Conservation (phyloP, 1,140 invertebrate genomes). For the Ephestia elutella region DNA sequence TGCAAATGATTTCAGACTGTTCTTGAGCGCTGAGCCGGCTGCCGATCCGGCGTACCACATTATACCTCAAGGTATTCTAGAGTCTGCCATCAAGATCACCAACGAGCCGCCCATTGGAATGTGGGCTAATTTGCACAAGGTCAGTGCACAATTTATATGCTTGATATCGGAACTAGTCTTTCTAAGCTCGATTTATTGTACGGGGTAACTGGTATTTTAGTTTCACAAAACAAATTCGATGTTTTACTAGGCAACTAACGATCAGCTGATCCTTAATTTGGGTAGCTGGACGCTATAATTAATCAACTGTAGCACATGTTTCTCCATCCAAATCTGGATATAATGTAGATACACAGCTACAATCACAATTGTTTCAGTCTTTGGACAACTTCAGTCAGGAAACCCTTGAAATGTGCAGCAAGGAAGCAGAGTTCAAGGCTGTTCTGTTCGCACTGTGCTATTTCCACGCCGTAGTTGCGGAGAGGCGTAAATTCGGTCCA, state of each 20-base stretch:
- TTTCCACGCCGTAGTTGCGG: constrained; percentile 95
- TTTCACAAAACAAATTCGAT: too few species aligned
- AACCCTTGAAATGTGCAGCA: constrained; percentile 92
- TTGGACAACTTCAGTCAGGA: constrained; percentile 96
- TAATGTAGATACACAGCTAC: not conserved
- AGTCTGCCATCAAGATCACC: constrained; percentile 96
- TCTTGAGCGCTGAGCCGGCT: constrained; percentile 78
- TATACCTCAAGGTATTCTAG: constrained; percentile 87
- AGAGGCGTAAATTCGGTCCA: constrained; percentile 93
- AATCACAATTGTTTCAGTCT: constrained; percentile 69
- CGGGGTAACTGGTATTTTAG: too few species aligned
- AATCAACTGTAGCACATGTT: too few species aligned
- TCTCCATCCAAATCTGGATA: not conserved
- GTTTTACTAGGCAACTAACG: too few species aligned
- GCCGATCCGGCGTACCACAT: constrained; percentile 73
- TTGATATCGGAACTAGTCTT: not conserved
- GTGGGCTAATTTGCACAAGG: constrained; percentile 93
- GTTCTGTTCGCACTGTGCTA: constrained; percentile 95
- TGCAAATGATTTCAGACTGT: constrained; percentile 69
- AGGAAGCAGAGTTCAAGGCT: constrained; percentile 95
- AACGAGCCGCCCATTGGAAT: constrained; percentile 97
- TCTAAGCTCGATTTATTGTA: too few species aligned
- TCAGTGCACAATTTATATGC: constrained; percentile 19
- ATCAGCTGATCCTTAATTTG: too few species aligned
- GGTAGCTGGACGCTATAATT: too few species aligned